A percentile compares a stretch with the other conserved stretches of the same genome.
These are phyloP conservation scores for Poecilia wingei DNA, from an alignment of 2,797 vertebrate genomes.

Conservation along the genomic window DNA sequence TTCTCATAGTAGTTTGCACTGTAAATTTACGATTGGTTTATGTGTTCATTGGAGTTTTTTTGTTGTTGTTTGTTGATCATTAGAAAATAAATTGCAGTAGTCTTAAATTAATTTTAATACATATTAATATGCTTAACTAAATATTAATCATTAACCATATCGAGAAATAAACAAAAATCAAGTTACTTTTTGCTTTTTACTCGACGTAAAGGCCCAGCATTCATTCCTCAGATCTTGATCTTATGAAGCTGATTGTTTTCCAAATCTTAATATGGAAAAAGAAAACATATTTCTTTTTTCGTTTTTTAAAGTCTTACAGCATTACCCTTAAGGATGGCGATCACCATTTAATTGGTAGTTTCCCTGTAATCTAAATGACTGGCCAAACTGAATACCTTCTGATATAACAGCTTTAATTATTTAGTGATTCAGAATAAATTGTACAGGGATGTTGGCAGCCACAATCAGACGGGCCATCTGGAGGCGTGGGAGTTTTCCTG, in stretches of 20 bases:
- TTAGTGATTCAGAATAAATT: constrained; percentile 47
- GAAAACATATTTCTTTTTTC: too few species aligned
- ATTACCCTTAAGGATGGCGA: not conserved
- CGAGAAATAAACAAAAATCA: not conserved
- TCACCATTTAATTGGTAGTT: not conserved
- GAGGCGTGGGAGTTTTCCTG: constrained; percentile 68
- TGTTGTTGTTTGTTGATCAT: not conserved
- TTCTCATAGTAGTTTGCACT: not conserved
- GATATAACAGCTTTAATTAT: constrained; percentile 26
- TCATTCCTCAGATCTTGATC: not conserved
- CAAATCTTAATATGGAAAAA: not conserved
- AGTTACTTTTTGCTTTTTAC: not conserved
- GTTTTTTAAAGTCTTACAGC: not conserved
- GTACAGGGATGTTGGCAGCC: constrained; percentile 50
- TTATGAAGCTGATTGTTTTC: not conserved
- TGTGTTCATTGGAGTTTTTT: not conserved
- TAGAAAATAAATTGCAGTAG: not conserved
- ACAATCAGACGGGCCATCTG: constrained; percentile 66
- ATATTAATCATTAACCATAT: not conserved
- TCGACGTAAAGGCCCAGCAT: not conserved
- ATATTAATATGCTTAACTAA: not conserved
- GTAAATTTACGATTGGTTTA: not conserved
- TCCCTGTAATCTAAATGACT: constrained; percentile 15
- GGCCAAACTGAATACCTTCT: constrained; percentile 13
- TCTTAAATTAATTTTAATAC: not conserved